A percentile compares a stretch with the other conserved stretches of the same genome.
These are phyloP conservation scores for Euphonia xanthogaster DNA, from an alignment of 2,797 vertebrate species.

Conservation along the genomic window DNA sequence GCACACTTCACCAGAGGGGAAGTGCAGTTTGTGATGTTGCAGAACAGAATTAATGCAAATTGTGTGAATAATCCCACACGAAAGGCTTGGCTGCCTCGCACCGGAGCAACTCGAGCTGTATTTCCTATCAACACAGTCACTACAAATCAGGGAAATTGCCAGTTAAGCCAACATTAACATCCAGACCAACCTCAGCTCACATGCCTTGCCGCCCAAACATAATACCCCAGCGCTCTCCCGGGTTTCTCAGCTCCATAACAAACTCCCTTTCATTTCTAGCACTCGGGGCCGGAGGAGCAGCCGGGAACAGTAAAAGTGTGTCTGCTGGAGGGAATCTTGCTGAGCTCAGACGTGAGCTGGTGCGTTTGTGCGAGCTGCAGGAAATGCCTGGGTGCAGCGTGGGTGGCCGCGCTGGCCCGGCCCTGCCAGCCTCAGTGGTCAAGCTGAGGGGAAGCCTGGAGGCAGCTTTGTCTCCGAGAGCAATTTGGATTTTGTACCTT, in stretches of 20 bases:
- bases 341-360: slow-evolving; percentile 18
- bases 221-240: slow-evolving; percentile 30
- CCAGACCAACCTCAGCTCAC: slow-evolving; percentile 50
- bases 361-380: not conserved
- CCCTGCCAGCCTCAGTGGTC: not conserved
- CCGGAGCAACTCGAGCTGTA: slow-evolving; percentile 53
- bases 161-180: slow-evolving; percentile 62
- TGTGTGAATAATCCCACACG: slow-evolving; percentile 53
- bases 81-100: slow-evolving; percentile 46
- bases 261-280: slow-evolving; percentile 38
- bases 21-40: slow-evolving; percentile 45
- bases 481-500: not conserved
- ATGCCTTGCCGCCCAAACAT: slow-evolving; percentile 54
- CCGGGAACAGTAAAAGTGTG: slow-evolving; percentile 33
- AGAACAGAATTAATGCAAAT: slow-evolving; percentile 55
- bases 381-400: not conserved
- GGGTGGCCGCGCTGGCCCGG: slow-evolving; percentile 5
- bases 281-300: not conserved
- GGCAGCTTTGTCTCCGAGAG: not conserved
- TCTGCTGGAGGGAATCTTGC: slow-evolving; percentile 53
- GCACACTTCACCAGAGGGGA: slow-evolving; percentile 55
- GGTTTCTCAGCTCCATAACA: slow-evolving; percentile 52
- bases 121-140: slow-evolving; percentile 70
- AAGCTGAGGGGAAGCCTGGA: not conserved
- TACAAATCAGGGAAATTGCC: slow-evolving; percentile 63